A percentile compares a stretch with the other conserved stretches of the same genome.
These are phyloP conservation scores for Carcina quercana DNA, from an alignment of 2,888 invertebrate genomes.

Conservation along the genomic window DNA sequence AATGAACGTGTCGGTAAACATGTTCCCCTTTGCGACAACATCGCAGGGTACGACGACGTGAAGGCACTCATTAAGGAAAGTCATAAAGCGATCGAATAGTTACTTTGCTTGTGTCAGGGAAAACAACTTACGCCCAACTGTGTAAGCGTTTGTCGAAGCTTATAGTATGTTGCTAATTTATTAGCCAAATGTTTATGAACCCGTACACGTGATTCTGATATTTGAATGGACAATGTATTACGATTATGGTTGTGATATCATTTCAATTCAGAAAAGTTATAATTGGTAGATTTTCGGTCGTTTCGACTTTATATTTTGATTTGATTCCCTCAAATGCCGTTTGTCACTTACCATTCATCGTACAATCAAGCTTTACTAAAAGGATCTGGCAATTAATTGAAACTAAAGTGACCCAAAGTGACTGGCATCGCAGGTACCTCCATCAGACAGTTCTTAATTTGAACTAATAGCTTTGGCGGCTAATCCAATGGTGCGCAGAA, in stretches of 20 bases:
- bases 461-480: conserved; percentile 68
- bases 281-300: too few relatives aligned
- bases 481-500: conserved; percentile 65
- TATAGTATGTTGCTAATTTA: too few relatives aligned
- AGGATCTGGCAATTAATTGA: conserved; percentile 22
- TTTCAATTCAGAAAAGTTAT: too few relatives aligned
- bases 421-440: conserved; percentile 35
- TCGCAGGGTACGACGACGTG: conserved; percentile 31
- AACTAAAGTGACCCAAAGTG: conserved; percentile 30
- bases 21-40: conserved; percentile 44
- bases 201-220: too few relatives aligned
- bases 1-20: conserved; percentile 47
- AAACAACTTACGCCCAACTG: conserved; percentile 21
- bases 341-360: too few relatives aligned
- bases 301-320: too few relatives aligned
- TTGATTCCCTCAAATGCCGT: too few relatives aligned
- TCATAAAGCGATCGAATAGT: conserved; percentile 53
- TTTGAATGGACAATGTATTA: too few relatives aligned
- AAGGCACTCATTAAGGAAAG: conserved; percentile 50
- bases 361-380: too few relatives aligned
- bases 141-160: too few relatives aligned
- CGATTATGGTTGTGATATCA: too few relatives aligned
- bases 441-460: conserved; percentile 63
- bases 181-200: too few relatives aligned
- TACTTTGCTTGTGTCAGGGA: conserved; percentile 24